Percentiles rank a stretch among this genome's conserved stretches.
Conservation (phyloP, 2,797 vertebrate species). For the Echiichthys vipera region DNA sequence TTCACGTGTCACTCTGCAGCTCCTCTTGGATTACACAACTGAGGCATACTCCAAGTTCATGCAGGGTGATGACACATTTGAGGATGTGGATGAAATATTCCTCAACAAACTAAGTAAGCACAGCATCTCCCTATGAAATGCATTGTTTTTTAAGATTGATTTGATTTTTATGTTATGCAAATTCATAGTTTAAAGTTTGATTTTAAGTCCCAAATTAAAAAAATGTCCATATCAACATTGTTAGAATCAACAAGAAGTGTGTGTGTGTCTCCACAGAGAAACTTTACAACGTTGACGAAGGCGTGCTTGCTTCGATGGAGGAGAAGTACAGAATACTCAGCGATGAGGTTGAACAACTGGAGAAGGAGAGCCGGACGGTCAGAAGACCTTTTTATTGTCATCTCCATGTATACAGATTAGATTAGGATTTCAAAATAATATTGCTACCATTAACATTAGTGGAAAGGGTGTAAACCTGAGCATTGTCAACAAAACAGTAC, state of each 20-base stretch:
- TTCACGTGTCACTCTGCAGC: constrained; percentile 71
- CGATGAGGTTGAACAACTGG: constrained; percentile 89
- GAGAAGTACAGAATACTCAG: constrained; percentile 87
- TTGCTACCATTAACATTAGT: not conserved
- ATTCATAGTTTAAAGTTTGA: not conserved
- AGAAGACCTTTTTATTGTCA: constrained; percentile 13
- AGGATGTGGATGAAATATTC: constrained; percentile 87
- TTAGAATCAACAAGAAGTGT: not conserved
- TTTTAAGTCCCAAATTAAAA: not conserved
- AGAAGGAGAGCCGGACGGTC: constrained; percentile 93
- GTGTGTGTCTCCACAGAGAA: constrained; percentile 69
- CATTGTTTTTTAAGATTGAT: not conserved
- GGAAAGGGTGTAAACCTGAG: too few relatives aligned
- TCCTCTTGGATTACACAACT: constrained; percentile 89
- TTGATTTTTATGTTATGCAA: not conserved
- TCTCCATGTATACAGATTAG: not conserved
- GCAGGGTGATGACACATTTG: constrained; percentile 91
- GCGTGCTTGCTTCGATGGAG: constrained; percentile 84
- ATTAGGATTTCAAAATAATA: not conserved
- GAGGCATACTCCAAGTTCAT: constrained; percentile 94
- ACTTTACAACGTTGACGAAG: constrained; percentile 90
- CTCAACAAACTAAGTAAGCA: constrained; percentile 90
- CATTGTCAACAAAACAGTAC: not conserved
- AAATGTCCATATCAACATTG: not conserved
- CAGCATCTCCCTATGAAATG: not conserved